Evolutionary conservation across 2,888 invertebrate species (phyloP), one percentile per base, ranked within the genome.

Genomic region (Drosophila siamana): DNA sequence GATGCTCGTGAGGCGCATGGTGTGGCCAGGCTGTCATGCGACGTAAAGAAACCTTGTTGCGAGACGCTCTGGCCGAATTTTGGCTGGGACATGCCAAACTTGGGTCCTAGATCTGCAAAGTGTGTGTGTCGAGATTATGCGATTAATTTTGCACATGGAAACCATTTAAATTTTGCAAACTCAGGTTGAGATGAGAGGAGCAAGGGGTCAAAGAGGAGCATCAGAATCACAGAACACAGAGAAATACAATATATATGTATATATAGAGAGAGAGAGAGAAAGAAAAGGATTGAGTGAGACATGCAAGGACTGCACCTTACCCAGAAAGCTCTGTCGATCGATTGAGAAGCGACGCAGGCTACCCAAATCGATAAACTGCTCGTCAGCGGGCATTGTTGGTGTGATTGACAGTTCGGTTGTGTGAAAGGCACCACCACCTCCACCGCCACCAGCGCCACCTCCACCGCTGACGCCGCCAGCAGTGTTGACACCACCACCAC

Each of bases 21-120:
- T 80, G 94, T 94, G 83, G 95, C 94, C 91, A 96, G 94, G 88
- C 96, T 96, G 91, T 96, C 96, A 86, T 96, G 94, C 84, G 95
- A 96, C 86, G 94, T 94, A 91, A 95, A 95, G 93, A 95, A 95
- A 90, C 94, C 94, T 93, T 94, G 94, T 90, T 93, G 93, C 81
- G 92, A 92, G 74, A 92, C 90, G 84, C 92, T 92, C 80, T 92
- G 92, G 69, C 92, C 92, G 81, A 92, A 92, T 89, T 92, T 92
- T 88, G 91, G 93, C 93, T 93, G 93, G 91, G 93, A 93, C 93
- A 95, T 94, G 89, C 96, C 95, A 93, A 96, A 94, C 92, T 96
- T 96, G 92, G 95, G 96, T 92, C 96, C 95, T 93, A 97, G 94
- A 93, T 95, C 95, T 95, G 93, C 2, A 59, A 71, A 91, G 36